Evolutionary conservation across 2,113 vertebrate species (phyloP).

Genomic region (Echinops telfairi): DNA sequence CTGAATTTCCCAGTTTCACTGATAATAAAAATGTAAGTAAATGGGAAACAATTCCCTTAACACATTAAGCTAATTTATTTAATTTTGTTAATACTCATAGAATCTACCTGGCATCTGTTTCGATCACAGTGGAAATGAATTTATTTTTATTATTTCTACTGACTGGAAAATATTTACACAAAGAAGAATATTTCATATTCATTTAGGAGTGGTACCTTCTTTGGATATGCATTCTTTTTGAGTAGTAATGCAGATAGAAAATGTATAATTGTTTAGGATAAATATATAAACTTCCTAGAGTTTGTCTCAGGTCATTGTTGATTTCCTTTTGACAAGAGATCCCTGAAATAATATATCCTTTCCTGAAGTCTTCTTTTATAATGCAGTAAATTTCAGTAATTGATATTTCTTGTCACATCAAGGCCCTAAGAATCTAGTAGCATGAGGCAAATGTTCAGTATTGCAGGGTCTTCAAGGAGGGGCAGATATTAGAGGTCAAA

Average conservation of each 20-base stretch:
- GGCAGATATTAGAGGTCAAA: background rate
- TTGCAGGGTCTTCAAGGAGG: background rate
- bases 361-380: background rate
- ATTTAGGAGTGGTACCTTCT: background rate
- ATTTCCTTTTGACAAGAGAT: conserved; percentile 43
- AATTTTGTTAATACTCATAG: conserved; percentile 5
- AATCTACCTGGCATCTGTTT: background rate
- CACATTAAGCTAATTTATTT: background rate
- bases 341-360: background rate
- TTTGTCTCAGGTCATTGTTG: background rate
- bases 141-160: conserved; percentile 53
- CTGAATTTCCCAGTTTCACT: conserved; percentile 27
- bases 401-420: conserved; percentile 17
- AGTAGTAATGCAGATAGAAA: background rate
- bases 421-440: background rate
- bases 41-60: background rate
- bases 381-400: conserved; percentile 36
- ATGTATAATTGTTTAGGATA: background rate
- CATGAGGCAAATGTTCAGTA: background rate
- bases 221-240: conserved; percentile 23
- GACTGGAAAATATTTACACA: background rate
- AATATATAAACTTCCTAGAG: background rate
- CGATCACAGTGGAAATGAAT: background rate
- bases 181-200: too few relatives aligned
- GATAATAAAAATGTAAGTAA: conserved; percentile 22